A percentile compares a stretch with the other conserved stretches of the same genome.
phyloP scores from a whole-genome alignment of 53 echinoderm and acorn worm species.

The Actinopyga echinites region DNA sequence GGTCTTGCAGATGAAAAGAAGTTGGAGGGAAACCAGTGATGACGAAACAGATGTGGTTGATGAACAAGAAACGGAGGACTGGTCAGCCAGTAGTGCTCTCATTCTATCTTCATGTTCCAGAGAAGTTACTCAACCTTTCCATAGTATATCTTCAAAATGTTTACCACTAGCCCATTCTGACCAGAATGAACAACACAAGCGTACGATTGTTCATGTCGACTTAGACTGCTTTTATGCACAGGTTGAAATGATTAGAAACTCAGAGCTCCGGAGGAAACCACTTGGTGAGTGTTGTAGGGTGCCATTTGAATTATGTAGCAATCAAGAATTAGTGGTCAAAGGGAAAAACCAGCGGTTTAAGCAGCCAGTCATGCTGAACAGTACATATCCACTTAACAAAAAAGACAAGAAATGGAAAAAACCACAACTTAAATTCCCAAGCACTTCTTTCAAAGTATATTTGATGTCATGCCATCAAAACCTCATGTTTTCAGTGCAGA shows the following conservation, averaged over 20 bases:
- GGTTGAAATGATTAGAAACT: slow-evolving; percentile 83
- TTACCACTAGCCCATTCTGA: neutral
- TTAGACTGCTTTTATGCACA: slow-evolving; percentile 97
- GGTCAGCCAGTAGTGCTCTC: neutral
- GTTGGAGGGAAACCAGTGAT: neutral
- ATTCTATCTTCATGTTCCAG: neutral
- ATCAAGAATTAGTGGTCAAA: too few relatives aligned
- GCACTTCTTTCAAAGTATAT: too few relatives aligned
- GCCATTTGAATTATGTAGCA: too few relatives aligned
- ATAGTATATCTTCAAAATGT: neutral
- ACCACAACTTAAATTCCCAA: too few relatives aligned
- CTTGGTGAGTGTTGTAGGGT: neutral
- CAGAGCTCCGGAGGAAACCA: slow-evolving; percentile 70
- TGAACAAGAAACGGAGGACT: slow-evolving; percentile 9
- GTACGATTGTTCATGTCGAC: slow-evolving; percentile 84
- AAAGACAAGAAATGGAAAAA: too few relatives aligned
- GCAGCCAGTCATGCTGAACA: too few relatives aligned
- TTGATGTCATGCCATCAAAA: too few relatives aligned
- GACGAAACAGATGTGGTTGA: neutral
- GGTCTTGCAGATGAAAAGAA: slow-evolving; percentile 14
- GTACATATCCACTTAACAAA: too few relatives aligned
- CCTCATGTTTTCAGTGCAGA: too few relatives aligned
- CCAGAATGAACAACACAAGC: neutral
- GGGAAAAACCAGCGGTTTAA: too few relatives aligned
- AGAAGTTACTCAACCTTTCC: neutral